These are phyloP conservation scores for Phortica okadai DNA, from an alignment of 2,888 invertebrate genomes.

Conservation along the genomic window DNA sequence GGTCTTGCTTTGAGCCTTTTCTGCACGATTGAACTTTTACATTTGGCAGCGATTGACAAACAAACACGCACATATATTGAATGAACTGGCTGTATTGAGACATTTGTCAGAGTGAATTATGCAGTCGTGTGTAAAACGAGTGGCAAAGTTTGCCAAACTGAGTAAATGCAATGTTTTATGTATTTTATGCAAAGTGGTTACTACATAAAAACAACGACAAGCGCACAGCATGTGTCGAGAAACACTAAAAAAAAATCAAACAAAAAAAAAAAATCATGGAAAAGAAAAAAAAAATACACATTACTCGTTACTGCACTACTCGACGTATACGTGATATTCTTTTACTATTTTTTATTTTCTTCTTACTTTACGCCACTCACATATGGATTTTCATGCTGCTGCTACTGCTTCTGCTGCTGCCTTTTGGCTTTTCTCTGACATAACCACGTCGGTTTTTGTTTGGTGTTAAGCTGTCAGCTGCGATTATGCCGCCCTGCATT, in stretches of 20 bases:
- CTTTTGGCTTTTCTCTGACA: background rate
- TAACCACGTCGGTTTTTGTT: background rate
- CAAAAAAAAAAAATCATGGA: background rate
- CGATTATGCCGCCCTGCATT: background rate
- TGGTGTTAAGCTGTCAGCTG: constrained; percentile 1
- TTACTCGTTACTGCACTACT: constrained; percentile 39
- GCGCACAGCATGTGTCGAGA: background rate
- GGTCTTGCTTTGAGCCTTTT: background rate
- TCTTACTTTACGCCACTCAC: background rate
- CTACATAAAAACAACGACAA: constrained; percentile 40
- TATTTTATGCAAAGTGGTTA: constrained; percentile 56
- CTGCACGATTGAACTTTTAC: background rate
- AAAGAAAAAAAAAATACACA: constrained; percentile 4
- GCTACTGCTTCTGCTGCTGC: too few relatives aligned
- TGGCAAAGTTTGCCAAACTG: too few relatives aligned
- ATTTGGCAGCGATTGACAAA: background rate
- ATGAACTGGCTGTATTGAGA: background rate
- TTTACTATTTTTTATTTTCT: constrained; percentile 31
- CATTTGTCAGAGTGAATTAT: constrained; percentile 9
- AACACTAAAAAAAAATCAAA: background rate
- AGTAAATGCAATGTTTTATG: constrained; percentile 12
- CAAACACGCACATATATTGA: background rate
- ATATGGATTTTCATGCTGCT: background rate
- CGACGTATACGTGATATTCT: constrained; percentile 63
- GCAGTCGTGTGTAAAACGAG: background rate